A percentile compares a stretch with the other conserved stretches of the same genome.
Evolutionary conservation across 2,797 vertebrate genomes (phyloP).

Genomic region (Aythya fuligula): DNA sequence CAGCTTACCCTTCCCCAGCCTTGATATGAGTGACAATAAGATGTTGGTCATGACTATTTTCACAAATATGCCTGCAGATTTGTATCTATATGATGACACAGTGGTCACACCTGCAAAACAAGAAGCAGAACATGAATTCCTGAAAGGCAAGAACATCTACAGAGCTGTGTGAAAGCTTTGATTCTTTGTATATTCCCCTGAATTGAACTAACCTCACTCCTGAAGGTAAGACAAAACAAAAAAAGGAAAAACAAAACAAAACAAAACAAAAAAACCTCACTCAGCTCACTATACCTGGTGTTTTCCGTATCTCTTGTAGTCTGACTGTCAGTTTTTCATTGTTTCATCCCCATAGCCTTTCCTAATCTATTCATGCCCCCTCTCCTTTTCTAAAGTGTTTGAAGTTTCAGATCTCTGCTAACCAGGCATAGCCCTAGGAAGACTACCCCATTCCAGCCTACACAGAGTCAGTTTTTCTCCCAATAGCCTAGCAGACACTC

Average conservation of each 20-base stretch:
- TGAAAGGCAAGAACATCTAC: background rate
- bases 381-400: slow-evolving; percentile 22
- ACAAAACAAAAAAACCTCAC: background rate
- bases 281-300: background rate
- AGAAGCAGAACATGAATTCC: background rate
- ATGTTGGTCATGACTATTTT: background rate
- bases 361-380: slow-evolving; percentile 5
- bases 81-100: background rate
- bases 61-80: background rate
- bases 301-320: background rate
- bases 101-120: background rate
- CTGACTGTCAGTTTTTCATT: background rate
- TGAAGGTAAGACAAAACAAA: background rate
- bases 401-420: slow-evolving; percentile 49
- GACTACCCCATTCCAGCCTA: background rate
- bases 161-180: background rate
- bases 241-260: background rate
- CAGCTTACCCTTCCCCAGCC: background rate
- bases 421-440: slow-evolving; percentile 37
- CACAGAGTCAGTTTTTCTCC: background rate
- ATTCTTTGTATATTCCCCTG: background rate
- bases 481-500: slow-evolving; percentile 17
- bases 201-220: background rate
- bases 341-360: background rate
- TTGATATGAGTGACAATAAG: background rate